A percentile compares a stretch with the other conserved stretches of the same genome.
Conservation (phyloP, 1,140 invertebrate genomes). For the Lordiphosa collinella region DNA sequence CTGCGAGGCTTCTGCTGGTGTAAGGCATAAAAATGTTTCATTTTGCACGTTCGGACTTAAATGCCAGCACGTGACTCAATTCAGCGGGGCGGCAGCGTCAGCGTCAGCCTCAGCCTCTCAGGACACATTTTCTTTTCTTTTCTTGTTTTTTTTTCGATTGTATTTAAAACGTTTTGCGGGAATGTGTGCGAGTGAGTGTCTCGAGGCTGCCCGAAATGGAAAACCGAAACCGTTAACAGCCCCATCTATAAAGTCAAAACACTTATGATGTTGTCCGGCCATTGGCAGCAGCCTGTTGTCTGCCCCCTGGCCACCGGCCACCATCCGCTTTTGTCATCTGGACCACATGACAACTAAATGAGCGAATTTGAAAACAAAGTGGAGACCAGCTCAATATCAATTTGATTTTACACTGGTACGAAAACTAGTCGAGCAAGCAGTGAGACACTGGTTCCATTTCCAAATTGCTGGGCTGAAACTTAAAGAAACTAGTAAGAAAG, state of each 20-base stretch:
- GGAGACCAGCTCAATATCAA: too few relatives aligned
- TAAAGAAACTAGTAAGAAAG: too few relatives aligned
- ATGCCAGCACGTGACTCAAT: slow-evolving; percentile 70
- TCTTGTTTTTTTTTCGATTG: slow-evolving; percentile 13
- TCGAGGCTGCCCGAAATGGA: too few relatives aligned
- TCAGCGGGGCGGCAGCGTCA: slow-evolving; percentile 6
- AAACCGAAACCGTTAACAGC: slow-evolving; percentile 29
- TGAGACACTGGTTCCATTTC: too few relatives aligned
- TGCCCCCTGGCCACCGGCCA: not conserved
- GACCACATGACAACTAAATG: too few relatives aligned
- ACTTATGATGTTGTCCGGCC: slow-evolving; percentile 22
- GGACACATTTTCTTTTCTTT: not conserved
- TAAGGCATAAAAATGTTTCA: slow-evolving; percentile 33
- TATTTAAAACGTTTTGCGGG: slow-evolving; percentile 16
- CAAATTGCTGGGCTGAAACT: too few relatives aligned
- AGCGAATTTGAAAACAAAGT: too few relatives aligned
- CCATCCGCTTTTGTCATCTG: too few relatives aligned
- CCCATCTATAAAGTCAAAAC: slow-evolving; percentile 21
- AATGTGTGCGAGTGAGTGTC: too few relatives aligned
- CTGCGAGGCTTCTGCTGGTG: not conserved
- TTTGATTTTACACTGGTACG: too few relatives aligned
- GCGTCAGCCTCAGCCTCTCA: not conserved
- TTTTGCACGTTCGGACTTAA: slow-evolving; percentile 72
- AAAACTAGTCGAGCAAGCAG: too few relatives aligned
- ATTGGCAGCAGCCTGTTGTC: slow-evolving; percentile 7